Conservation (phyloP, 1,140 invertebrate species). For the Penaeus japonicus region DNA sequence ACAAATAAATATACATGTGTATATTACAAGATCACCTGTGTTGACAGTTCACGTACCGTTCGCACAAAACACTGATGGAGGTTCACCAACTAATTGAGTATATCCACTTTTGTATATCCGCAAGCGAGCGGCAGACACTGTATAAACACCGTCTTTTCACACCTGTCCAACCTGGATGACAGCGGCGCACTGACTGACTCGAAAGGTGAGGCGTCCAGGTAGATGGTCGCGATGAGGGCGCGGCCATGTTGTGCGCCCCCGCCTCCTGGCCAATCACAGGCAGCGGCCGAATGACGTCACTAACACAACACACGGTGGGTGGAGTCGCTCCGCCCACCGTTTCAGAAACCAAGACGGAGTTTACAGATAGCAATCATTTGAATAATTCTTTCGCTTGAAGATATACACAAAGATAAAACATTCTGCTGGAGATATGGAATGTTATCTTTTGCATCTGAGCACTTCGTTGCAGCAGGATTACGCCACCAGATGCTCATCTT, state of each 20-base stretch:
- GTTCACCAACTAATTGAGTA: neutral
- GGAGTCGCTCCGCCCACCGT: constrained; percentile 35
- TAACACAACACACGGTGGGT: constrained; percentile 1
- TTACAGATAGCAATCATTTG: constrained; percentile 37
- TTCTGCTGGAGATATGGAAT: neutral
- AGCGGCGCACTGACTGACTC: constrained; percentile 53
- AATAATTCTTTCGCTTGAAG: neutral
- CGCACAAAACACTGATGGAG: constrained; percentile 8
- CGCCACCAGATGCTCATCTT: neutral
- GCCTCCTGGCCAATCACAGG: constrained; percentile 35
- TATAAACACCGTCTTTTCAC: constrained; percentile 36
- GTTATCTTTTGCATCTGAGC: neutral
- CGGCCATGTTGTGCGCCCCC: constrained; percentile 48
- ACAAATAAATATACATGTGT: neutral
- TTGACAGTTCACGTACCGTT: constrained; percentile 29
- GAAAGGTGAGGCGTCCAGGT: constrained; percentile 38
- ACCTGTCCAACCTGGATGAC: constrained; percentile 53
- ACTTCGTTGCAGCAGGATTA: neutral
- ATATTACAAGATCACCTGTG: too few relatives aligned
- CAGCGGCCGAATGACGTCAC: constrained; percentile 13
- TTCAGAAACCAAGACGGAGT: neutral
- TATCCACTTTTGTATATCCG: constrained; percentile 10
- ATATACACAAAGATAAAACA: neutral
- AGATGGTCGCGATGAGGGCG: constrained; percentile 38
- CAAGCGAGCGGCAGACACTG: constrained; percentile 28